Conservation (phyloP, 2,888 invertebrate genomes). For the Thereva unica region DNA sequence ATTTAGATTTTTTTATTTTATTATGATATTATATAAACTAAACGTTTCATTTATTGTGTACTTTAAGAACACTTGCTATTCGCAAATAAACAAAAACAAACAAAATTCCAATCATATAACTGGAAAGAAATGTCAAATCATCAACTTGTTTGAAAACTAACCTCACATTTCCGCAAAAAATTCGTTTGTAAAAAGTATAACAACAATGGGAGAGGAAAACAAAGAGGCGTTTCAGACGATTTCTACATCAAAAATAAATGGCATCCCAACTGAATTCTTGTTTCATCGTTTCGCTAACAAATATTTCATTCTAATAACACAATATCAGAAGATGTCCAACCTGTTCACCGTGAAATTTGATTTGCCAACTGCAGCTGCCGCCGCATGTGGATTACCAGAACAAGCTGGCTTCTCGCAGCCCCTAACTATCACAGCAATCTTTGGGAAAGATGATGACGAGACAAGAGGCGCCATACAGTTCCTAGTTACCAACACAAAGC, state of each 20-base stretch:
- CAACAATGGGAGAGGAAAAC: slow-evolving; percentile 7
- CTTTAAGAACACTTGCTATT: no score
- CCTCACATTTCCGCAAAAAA: no score
- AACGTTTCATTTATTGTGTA: no score
- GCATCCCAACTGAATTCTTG: slow-evolving; percentile 51
- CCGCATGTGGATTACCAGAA: slow-evolving; percentile 46
- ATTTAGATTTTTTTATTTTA: no score
- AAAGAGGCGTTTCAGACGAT: slow-evolving; percentile 49
- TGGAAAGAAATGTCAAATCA: no score
- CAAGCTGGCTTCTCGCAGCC: slow-evolving; percentile 47
- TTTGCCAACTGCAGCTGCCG: not conserved
- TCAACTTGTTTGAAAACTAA: no score
- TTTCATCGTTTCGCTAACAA: slow-evolving; percentile 52
- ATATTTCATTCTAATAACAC: slow-evolving; percentile 53
- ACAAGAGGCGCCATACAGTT: slow-evolving; percentile 52
- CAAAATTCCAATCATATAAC: no score
- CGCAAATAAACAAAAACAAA: no score
- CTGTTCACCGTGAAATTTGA: slow-evolving; percentile 52
- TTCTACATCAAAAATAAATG: slow-evolving; percentile 49
- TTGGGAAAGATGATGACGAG: slow-evolving; percentile 53
- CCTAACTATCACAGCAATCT: slow-evolving; percentile 51
- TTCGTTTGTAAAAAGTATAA: not conserved
- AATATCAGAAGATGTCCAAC: slow-evolving; percentile 52
- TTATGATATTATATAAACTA: no score
- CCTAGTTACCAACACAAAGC: slow-evolving; percentile 50